Percentiles rank a stretch among this genome's conserved stretches.
phyloP scores from a whole-genome alignment of 2,797 vertebrate genomes.

The Prunella strophiata region DNA sequence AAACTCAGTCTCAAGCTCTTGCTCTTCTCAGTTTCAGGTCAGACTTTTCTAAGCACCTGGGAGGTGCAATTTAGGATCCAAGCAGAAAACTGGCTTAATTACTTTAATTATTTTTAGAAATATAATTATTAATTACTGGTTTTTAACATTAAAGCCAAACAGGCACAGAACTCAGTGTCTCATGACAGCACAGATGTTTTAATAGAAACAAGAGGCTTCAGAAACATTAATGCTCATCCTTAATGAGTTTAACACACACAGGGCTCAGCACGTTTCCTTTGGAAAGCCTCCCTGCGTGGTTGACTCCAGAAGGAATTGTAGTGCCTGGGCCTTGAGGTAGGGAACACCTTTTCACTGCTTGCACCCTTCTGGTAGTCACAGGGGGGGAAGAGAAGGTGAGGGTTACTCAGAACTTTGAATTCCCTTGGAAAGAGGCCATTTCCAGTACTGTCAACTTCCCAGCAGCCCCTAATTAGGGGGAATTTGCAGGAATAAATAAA shows the following conservation, averaged over 20 bases:
- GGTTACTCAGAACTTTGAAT: background rate
- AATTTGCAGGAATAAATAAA: background rate
- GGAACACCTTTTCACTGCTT: background rate
- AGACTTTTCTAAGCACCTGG: background rate
- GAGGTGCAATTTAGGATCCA: background rate
- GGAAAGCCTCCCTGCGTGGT: background rate
- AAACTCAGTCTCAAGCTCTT: background rate
- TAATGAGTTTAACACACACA: conserved; percentile 37
- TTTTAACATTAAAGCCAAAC: background rate
- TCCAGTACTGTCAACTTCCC: background rate
- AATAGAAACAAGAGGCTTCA: background rate
- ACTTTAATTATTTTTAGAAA: background rate
- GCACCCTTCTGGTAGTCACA: background rate
- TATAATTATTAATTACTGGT: background rate
- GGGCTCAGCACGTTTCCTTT: background rate
- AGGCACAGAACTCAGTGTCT: background rate
- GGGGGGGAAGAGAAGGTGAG: background rate
- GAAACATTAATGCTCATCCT: background rate
- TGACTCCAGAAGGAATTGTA: background rate
- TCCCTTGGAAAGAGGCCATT: background rate
- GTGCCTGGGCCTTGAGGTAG: background rate
- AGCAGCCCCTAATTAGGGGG: background rate
- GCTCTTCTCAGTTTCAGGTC: background rate
- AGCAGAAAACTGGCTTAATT: background rate
- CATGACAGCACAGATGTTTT: background rate